Evolutionary conservation across 2,797 vertebrate genomes (phyloP), one percentile per base, ranked within the genome.

Genomic region (Gymnoscopelus microlampas): DNA sequence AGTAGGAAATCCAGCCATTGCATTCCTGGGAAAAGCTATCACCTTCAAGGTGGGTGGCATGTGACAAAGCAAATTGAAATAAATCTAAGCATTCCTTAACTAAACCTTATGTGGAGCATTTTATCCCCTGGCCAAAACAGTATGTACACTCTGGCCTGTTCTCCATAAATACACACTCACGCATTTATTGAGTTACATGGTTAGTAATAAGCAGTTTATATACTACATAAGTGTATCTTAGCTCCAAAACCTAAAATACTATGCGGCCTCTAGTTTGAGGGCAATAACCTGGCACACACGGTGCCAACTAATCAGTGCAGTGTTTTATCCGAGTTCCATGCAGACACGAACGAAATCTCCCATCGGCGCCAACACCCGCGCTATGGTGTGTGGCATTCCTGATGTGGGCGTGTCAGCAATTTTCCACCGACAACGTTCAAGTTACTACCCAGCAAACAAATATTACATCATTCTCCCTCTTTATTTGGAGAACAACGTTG

Each of bases 151-250:
- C 29, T 65, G 53, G 15, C 47, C 15, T 44, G 56, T 51, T 26
- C 13, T 13, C 50, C 3, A 19, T 74, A 24, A 35, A 70, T n/a
- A 57, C 63, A 68, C n/a, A 19, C 23, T 64, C 15, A 63, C 70
- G 44, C 39, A 70, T 35, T 3, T 61, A 19, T 69, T 67, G 6
- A 58, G 9, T 63, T 63, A 67, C n/a, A 53, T 13, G 32, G 85
- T 90, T 90, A 89, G 80, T 81, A 15, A 61, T 60, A 19, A 55
- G 50, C n/a, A 66, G 19, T 56, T 53, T 5, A 58, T 29, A 56
- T 56, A 44, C 39, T 54, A 60, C 9, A 62, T 49, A 14, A 1
- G 5, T 11, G 15, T 5, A 1, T 32, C 66, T 58, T 10, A 44
- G 39, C 8, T 44, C 7, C 39, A 44, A 8, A 9, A 44, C 39